Conservation (phyloP, 2,113 vertebrate genomes). For the Atlantisia rogersi region DNA sequence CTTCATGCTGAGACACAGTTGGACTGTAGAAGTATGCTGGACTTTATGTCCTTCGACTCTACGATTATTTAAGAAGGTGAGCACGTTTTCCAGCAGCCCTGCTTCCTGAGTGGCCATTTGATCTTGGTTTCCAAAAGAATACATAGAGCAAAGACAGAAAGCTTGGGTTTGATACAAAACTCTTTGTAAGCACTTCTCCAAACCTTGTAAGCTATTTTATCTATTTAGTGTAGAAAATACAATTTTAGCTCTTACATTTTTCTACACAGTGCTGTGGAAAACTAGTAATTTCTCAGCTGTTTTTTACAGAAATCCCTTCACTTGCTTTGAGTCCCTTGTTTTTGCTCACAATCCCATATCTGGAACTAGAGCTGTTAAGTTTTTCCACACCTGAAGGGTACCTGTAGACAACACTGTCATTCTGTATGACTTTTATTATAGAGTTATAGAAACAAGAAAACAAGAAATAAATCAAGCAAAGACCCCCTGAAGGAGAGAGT, state of each 20-base stretch:
- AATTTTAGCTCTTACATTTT: not conserved
- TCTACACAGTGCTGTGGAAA: not conserved
- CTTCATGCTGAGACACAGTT: not conserved
- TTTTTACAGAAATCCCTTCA: not conserved
- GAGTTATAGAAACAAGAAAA: conserved; percentile 17
- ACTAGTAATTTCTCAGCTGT: not conserved
- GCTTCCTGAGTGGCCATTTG: not conserved
- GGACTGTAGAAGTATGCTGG: not conserved
- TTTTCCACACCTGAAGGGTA: conserved; percentile 17
- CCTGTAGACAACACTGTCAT: conserved; percentile 25
- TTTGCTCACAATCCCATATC: not conserved
- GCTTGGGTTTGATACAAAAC: not conserved
- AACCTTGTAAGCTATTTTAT: not conserved
- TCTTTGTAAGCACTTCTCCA: not conserved
- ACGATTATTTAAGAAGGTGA: not conserved
- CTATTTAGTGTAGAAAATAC: not conserved
- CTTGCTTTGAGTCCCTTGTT: not conserved
- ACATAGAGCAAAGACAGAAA: not conserved
- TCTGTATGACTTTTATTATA: conserved; percentile 22
- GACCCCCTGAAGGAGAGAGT: not conserved
- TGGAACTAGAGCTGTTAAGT: not conserved
- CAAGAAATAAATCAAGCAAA: conserved; percentile 33
- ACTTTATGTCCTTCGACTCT: not conserved
- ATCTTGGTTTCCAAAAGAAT: not conserved
- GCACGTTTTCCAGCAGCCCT: not conserved